Base-by-base conservation (phyloP, 2,888 invertebrate species). In the Hirtodrosophila confusa region DNA sequence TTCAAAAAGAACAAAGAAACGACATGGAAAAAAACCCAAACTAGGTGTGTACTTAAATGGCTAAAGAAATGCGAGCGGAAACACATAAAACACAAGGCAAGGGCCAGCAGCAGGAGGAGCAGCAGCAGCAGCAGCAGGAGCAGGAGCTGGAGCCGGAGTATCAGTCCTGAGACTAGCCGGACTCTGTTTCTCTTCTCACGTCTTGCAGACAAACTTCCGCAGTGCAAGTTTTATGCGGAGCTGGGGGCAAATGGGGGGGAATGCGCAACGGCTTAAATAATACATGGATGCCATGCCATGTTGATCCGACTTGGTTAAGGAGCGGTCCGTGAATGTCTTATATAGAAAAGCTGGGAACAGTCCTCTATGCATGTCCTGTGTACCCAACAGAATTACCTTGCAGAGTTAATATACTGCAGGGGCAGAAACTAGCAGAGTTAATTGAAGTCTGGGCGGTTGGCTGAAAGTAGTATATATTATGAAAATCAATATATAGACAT, bases 31-130 rank as follows among this genome's bases (percentile, higher is more conserved):
- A 36, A 41, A 10, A 17, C 11, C 23, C 61, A 31, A 83, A 66
- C 65, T 62, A 78, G 75, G 71, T 78, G 68, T 71, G 57, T 58
- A 66, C 80, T 63, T 77, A 69, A 79, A 80, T 80, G 64, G 70
- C 71, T 62, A 61, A 74, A 66, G 80, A 84, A 84, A 84, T 84
- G 80, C 55, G 80, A 84, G 65, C 56, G 68, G 65, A 83, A 76
- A 64, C 63, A 69, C 65, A 76, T 75, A 76, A 65, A 69, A 61
- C 58, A 61, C 61, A 70, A 43, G 47, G 43, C 51, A 58, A 57
- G 41, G 37, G 24, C 48, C 27, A 33, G n/a, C 23, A 12, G 17
- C 24, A 35, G 49, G 39, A 39, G 31, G 57, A 27, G 27, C 27
- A 27, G 27, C 5, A 3, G 5, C 27, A 27, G 6, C 4, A 6